Percentiles rank a stretch among this genome's conserved stretches.
These are phyloP conservation scores for Diceros bicornis DNA, from an alignment of 2,797 vertebrate species.

Conservation along the genomic window DNA sequence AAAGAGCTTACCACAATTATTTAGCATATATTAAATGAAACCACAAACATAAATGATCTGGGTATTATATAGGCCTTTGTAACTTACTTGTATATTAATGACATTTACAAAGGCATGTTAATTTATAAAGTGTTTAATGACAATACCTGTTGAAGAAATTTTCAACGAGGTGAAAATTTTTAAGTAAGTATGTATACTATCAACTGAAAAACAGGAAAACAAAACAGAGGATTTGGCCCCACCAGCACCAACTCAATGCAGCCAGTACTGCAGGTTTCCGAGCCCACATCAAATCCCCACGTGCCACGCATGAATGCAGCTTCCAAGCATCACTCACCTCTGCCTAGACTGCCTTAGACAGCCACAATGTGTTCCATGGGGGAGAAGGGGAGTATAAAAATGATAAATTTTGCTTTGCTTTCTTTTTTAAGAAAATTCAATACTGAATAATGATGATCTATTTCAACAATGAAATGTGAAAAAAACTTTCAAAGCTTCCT, in stretches of 20 bases:
- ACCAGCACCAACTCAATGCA: background rate
- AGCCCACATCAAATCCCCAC: background rate
- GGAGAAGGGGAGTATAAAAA: background rate
- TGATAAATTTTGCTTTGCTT: background rate
- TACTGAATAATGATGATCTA: background rate
- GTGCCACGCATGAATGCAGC: background rate
- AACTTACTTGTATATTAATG: slow-evolving; percentile 27
- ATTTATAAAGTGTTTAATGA: slow-evolving; percentile 23
- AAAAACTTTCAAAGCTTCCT: slow-evolving; percentile 15
- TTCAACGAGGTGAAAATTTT: slow-evolving; percentile 17
- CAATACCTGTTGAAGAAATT: background rate
- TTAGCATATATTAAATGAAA: background rate
- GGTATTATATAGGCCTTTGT: slow-evolving; percentile 1
- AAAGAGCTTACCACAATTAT: background rate
- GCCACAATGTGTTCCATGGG: background rate
- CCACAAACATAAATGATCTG: background rate
- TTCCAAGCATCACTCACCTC: background rate
- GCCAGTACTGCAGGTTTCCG: background rate
- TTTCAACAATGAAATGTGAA: slow-evolving; percentile 31
- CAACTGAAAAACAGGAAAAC: background rate
- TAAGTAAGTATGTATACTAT: background rate
- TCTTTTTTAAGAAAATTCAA: slow-evolving; percentile 28
- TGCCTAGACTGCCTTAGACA: background rate
- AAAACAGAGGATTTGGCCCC: background rate
- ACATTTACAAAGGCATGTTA: slow-evolving; percentile 14